phyloP scores from a whole-genome alignment of 2,797 vertebrate species.

The Danio albolineatus region DNA sequence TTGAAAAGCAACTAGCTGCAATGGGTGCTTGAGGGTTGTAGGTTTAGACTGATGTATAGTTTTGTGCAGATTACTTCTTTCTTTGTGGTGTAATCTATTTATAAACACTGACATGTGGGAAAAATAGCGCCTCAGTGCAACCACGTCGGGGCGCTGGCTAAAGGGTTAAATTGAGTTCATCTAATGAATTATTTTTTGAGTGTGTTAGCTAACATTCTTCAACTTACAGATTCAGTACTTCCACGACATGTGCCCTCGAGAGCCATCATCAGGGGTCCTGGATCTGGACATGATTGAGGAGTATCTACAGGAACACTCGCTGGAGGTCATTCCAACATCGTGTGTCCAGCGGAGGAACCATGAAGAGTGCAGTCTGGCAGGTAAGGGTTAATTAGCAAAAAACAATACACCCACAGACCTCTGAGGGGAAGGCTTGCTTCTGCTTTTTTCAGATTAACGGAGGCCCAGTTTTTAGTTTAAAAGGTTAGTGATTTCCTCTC shows the following conservation, averaged over 20 bases:
- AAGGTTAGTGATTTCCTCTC: conserved; percentile 17
- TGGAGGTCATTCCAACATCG: conserved; percentile 72
- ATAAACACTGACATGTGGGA: too few species aligned
- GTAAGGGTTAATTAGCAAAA: conserved; percentile 6
- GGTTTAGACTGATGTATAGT: too few species aligned
- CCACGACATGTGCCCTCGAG: conserved; percentile 67
- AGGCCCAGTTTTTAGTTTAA: not conserved
- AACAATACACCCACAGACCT: not conserved
- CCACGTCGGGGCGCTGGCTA: too few species aligned
- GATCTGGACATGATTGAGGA: conserved; percentile 85
- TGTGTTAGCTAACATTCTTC: not conserved
- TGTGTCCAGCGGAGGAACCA: conserved; percentile 52
- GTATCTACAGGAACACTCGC: conserved; percentile 81
- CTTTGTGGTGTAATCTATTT: too few species aligned
- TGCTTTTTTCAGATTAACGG: not conserved
- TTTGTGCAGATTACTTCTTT: too few species aligned
- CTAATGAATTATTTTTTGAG: too few species aligned
- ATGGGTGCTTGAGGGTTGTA: too few species aligned
- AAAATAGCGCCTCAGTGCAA: too few species aligned
- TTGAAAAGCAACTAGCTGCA: too few species aligned
- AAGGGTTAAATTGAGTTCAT: too few species aligned
- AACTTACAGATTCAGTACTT: conserved; percentile 72
- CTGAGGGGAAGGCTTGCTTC: conserved; percentile 6
- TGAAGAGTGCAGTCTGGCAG: conserved; percentile 47
- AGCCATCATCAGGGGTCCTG: conserved; percentile 71